These are phyloP conservation scores for Ammodytes dubius DNA, from an alignment of 2,113 vertebrate species.

Conservation along the genomic window DNA sequence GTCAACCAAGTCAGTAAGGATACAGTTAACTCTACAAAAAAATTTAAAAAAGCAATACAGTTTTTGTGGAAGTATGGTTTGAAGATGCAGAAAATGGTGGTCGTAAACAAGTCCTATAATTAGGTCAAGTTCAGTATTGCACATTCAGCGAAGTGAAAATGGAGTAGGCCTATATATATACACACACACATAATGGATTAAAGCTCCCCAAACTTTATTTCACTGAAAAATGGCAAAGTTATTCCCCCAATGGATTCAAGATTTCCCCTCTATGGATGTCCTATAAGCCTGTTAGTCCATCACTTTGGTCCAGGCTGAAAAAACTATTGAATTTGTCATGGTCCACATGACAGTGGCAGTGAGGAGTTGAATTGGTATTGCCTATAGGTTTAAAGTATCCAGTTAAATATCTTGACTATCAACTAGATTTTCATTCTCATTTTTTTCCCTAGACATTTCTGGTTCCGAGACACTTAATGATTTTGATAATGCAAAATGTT, in stretches of 20 bases:
- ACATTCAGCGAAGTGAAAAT: neutral
- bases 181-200: neutral
- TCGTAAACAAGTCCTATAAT: neutral
- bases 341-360: no score
- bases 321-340: neutral
- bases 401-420: no score
- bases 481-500: no score
- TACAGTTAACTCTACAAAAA: neutral
- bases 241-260: neutral
- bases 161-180: no score
- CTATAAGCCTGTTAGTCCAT: neutral
- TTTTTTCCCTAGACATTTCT: no score
- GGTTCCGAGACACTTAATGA: no score
- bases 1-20: neutral
- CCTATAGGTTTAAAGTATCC: no score
- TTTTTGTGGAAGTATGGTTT: neutral
- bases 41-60: neutral
- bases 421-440: no score
- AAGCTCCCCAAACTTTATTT: neutral
- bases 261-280: neutral
- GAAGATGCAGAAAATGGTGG: neutral
- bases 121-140: neutral
- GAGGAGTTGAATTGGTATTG: no score
- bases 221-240: neutral
- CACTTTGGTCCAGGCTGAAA: neutral